Evolutionary conservation across 2,888 invertebrate species (phyloP), one percentile per base, ranked within the genome.

Genomic region (Caenorhabditis macrosperma): DNA sequence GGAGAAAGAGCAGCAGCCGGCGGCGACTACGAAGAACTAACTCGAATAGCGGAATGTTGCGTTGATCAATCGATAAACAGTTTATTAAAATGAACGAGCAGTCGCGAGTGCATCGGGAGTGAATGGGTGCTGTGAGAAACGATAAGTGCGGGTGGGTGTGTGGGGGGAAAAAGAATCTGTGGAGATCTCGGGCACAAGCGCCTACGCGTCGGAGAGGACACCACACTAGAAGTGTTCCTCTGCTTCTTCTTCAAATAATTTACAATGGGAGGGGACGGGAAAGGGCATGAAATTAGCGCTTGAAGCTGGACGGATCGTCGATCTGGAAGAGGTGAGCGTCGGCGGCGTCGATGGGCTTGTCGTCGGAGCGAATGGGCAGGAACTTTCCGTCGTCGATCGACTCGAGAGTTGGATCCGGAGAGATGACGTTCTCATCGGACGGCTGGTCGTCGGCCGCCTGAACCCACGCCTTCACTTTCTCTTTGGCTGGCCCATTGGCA

Each of bases 301-400:
- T 61, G 68, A 78, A 78, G 41, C 74, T 78, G n/a, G 72, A 74
- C 54, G 84, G 84, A 55, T 84, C 82, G 60, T 84, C 84, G 41
- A 84, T 77, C 48, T 84, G 84, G 81, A 84, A 81, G 54, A 84
- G 75, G 20, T 80, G 83, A 6, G 81, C 63, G 63, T 78, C 72
- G 15, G 38, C 50, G 35, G 72, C 26, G 7, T 78, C 78, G 24
- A 78, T 66, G 15, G 76, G 76, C 24, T 71, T 75, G 35, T 81
- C 83, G 38, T 81, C 83, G 3, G 76, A 67, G 4, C 83, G 81
- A 52, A 83, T 79, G 7, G 83, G 83, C 4, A 83, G 46, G 71
- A 81, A 83, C 35, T 83, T 81, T 52, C 74, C 78, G 48, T 75
- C 79, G 35, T 77, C 66, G 24, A 78, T 60, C 2, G 76, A 20